phyloP scores from a whole-genome alignment of 2,888 invertebrate species.

The Invenusta paracnida region DNA sequence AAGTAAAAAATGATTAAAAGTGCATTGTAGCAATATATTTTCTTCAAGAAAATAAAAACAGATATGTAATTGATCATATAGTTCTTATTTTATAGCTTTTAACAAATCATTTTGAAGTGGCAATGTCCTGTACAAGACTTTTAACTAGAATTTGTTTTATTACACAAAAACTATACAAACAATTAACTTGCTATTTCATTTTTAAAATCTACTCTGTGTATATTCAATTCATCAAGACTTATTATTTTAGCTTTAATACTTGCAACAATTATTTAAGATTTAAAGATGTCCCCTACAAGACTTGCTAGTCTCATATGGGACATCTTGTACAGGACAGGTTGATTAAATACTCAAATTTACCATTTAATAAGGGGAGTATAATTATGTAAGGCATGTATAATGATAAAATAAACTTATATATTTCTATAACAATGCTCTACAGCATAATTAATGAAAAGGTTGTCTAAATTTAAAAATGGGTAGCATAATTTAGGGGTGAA shows the following conservation, averaged over 20 bases:
- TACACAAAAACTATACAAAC: not conserved
- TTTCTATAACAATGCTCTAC: not conserved
- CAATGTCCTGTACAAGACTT: not conserved
- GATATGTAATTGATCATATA: not conserved
- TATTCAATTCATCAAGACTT: not conserved
- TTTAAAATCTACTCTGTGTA: not conserved
- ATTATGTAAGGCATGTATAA: not conserved
- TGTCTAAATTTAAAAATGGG: not conserved
- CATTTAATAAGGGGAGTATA: not conserved
- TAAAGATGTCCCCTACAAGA: not conserved
- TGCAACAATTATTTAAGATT: not conserved
- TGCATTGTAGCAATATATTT: no score
- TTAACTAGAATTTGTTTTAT: not conserved
- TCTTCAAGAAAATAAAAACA: no score
- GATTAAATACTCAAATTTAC: not conserved
- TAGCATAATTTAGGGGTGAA: not conserved
- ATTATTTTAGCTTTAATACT: not conserved
- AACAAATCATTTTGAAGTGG: not conserved
- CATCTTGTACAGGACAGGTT: not conserved
- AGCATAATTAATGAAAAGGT: not conserved
- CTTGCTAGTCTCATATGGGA: no score
- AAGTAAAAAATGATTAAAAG: no score
- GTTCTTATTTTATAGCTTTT: not conserved
- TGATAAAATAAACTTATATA: not conserved
- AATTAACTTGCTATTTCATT: not conserved